Evolutionary conservation across 2,113 vertebrate genomes (phyloP), one percentile per base, ranked within the genome.

Genomic region (Drymodes brunneopygia): DNA sequence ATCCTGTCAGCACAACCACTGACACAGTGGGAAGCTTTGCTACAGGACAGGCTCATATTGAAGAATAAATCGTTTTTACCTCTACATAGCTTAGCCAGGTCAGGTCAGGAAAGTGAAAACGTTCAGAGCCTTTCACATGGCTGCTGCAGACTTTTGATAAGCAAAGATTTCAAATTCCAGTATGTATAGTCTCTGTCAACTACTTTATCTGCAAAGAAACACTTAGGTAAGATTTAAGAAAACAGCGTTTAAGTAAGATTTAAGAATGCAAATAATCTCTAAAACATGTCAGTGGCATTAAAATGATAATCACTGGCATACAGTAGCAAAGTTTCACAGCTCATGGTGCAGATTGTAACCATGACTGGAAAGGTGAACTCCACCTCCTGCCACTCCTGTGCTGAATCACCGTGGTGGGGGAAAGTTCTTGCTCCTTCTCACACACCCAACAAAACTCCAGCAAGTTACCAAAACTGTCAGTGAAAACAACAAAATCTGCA

Each of bases 301-400:
- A 86, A 90, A 81, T 86, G 38, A 48, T 81, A 92, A 90, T 65
- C 75, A 56, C 12, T 33, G 36, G 72, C 2, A 10, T 58, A 92
- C 10, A 35, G 70, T 19, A 88, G 86, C 40, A 50, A 92, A 90
- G 75, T 86, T 88, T 93, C 69, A 81, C 40, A 6, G 2, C 69
- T 88, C 58, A 92, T 2, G 1, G 72, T 71, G n/a, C 1, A 6
- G 31, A 77, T 7, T 8, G 33, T 40, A 91, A 74, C 67, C n/a
- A 53, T 24, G 56, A 45, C 85, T 95, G 56, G 85, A 91, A 90
- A 90, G 6, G 8, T 33, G 38, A 93, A 84, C 93, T 81, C 93
- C 86, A 80, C 91, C 91, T 91, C 67, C 81, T 85, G 83, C 88
- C 93, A 83, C 90, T 95, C 95, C 92, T 88, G 61, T 33, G 78